Evolutionary conservation across 2,888 invertebrate species (phyloP), one percentile per base, ranked within the genome.

Genomic region (Erebia palarica): DNA sequence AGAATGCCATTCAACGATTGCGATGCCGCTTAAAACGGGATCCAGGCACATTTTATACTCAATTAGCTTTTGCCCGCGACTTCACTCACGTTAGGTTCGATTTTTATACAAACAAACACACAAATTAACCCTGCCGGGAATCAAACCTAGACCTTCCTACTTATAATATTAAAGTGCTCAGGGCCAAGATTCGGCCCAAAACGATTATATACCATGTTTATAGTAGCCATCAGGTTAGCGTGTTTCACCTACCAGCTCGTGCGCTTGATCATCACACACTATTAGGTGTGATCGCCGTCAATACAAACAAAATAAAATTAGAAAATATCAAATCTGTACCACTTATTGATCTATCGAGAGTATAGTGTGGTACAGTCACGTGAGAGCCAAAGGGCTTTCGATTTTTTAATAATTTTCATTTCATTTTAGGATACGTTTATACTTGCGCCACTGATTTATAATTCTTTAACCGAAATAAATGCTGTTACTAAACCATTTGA

Each of bases 1-100:
- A 44, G 73, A 73, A 73, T 73, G 70, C 65, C 73, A 71, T 73
- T 70, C 65, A 71, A 60, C 57, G 58, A 71, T 71, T 71, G 67
- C 47, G 21, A 57, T 27, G 55, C 18, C 16, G 51, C 55, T 73
- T 65, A 65, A 21, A 73, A 65, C 71, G 73, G 68, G 61, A 68
- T 65, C 65, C 42, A 27, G 27, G 27, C 0, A 3, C 27, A 27
- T 27, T 27, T 27, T 27, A 27, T 27, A 27, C 27, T 27, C 27
- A 27, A 27, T 4, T 27, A 27, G 27, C 27, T 27, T 27, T 27
- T 27, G 27, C 27, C 27, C 27, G 27, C 27, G 27, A 3, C 27
- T 27, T 27, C 21, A 21, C 21, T 21, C 21, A 21, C 21, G 21
- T 21, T 21, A 21, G 21, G 21, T 1, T 21, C 21, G 1, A 21